Evolutionary conservation across 2,797 vertebrate species (phyloP).

Genomic region (Pelochelys cantorii): DNA sequence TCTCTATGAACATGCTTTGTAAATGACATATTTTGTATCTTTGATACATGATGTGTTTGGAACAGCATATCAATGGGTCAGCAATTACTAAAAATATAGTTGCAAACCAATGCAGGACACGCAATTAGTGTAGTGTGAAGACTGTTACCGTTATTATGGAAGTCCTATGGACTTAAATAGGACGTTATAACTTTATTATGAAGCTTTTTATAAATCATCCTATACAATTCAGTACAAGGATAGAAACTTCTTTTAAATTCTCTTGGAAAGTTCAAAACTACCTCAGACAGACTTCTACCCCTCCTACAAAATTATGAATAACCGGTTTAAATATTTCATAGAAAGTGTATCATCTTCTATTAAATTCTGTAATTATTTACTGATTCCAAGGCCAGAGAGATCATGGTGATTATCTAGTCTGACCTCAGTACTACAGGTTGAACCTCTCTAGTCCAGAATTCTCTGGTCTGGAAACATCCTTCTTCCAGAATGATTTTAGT

Average conservation of each 20-base stretch:
- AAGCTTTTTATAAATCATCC: neutral
- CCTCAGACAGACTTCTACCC: neutral
- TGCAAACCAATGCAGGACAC: neutral
- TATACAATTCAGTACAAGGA: neutral
- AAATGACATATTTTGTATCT: conserved; percentile 61
- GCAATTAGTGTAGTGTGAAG: neutral
- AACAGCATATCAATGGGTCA: conserved; percentile 18
- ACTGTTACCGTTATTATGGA: neutral
- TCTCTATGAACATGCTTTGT: conserved; percentile 67
- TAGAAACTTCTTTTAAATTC: neutral
- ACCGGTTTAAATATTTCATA: neutral
- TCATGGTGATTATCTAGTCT: neutral
- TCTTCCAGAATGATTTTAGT: no score
- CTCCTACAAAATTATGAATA: neutral
- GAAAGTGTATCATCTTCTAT: neutral
- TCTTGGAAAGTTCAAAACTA: neutral
- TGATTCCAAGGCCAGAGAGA: neutral
- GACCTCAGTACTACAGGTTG: neutral
- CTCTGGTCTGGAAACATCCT: no score
- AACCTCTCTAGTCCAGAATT: no score
- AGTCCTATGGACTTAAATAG: neutral
- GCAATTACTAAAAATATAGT: neutral
- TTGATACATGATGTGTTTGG: conserved; percentile 45
- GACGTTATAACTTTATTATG: neutral
- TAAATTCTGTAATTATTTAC: neutral